Evolutionary conservation across 2,888 invertebrate species (phyloP).

Genomic region (Nephrotoma guestfalica): DNA sequence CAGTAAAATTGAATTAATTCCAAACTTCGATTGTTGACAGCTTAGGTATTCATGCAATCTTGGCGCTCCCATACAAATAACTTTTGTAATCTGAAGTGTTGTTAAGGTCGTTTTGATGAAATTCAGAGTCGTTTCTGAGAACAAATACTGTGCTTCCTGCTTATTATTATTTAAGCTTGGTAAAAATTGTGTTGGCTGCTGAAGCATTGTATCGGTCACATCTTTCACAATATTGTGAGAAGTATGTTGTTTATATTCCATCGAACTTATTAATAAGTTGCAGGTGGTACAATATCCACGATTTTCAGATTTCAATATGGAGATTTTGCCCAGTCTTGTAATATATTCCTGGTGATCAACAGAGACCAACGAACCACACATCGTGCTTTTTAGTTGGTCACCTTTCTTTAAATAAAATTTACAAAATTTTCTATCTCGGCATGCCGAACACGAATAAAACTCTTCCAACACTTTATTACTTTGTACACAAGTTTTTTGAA

Average conservation of each 20-base stretch:
- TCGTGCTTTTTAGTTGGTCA: background rate
- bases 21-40: constrained; percentile 19
- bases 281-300: constrained; percentile 53
- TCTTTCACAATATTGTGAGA: constrained; percentile 39
- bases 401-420: constrained; percentile 17
- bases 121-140: constrained; percentile 49
- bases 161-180: constrained; percentile 56
- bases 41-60: constrained; percentile 54
- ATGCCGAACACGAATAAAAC: constrained; percentile 74
- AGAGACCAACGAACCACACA: background rate
- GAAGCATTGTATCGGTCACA: constrained; percentile 41
- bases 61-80: constrained; percentile 79
- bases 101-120: constrained; percentile 48
- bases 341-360: constrained; percentile 12
- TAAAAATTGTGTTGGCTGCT: constrained; percentile 50
- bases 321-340: constrained; percentile 17
- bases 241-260: constrained; percentile 28
- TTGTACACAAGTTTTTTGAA: constrained; percentile 32
- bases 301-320: constrained; percentile 21
- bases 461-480: constrained; percentile 21
- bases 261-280: constrained; percentile 30
- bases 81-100: constrained; percentile 44
- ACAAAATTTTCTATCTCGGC: constrained; percentile 50
- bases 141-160: constrained; percentile 79
- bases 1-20: constrained; percentile 49